Percentiles rank a stretch among this genome's conserved stretches.
Evolutionary conservation across 2,797 vertebrate genomes (phyloP).

Genomic region (Peromyscus eremicus): DNA sequence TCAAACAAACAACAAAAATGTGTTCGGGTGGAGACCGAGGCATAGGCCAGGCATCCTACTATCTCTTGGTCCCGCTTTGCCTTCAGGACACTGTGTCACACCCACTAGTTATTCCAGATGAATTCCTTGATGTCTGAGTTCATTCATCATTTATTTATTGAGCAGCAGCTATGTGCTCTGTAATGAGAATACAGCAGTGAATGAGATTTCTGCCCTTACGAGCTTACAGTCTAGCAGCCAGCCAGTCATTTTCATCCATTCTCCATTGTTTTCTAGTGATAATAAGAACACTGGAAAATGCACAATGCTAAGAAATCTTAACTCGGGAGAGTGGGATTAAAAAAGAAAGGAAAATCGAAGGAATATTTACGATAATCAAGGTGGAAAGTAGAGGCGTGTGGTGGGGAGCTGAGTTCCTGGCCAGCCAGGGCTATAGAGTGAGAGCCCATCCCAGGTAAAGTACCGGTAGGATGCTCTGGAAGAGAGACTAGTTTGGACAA

Average conservation of each 20-base stretch:
- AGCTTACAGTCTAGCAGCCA: constrained; percentile 60
- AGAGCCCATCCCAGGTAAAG: background rate
- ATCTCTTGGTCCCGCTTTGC: background rate
- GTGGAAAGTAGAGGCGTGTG: no score
- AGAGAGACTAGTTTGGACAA: background rate
- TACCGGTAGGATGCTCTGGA: background rate
- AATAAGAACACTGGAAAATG: no score
- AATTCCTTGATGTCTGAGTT: constrained; percentile 48
- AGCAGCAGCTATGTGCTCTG: constrained; percentile 47
- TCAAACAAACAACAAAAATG: constrained; percentile 13
- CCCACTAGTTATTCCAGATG: constrained; percentile 1
- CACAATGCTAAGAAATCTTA: no score
- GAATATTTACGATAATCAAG: no score
- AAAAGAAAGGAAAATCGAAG: no score
- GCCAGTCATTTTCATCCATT: background rate
- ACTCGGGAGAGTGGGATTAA: no score
- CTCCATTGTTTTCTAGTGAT: no score
- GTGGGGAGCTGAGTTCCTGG: no score
- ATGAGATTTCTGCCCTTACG: constrained; percentile 25
- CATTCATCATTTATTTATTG: constrained; percentile 68
- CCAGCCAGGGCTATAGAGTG: background rate
- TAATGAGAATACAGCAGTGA: background rate
- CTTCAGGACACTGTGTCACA: background rate
- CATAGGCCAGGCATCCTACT: background rate
- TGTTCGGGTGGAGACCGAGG: background rate